Evolutionary conservation across 1,140 invertebrate genomes (phyloP), one percentile per base, ranked within the genome.

Genomic region (Pentalonia nigronervosa): DNA sequence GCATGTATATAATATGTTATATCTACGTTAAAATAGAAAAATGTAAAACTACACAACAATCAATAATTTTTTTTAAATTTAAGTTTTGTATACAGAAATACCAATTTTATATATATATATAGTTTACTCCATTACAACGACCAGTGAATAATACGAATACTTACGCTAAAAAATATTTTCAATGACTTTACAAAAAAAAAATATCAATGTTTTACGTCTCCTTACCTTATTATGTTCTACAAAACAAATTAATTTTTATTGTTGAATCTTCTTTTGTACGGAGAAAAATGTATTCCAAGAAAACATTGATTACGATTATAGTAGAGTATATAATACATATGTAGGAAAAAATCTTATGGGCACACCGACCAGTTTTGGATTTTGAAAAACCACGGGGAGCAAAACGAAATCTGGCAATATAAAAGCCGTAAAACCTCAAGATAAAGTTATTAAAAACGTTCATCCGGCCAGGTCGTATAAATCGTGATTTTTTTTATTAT

Each of bases 351-450:
- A 89, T 3, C 8, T 23, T 53, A 36, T 36, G 87, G 8, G n/a
- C 30, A n/a, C n/a, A 76, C 21, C 60, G 90, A 83, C 67, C 76
- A 83, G 76, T 92, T 92, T 92, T 50, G 76, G 84, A 92, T 92
- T 92, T 92, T 92, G 81, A 34, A 92, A 91, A 92, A 92, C 91
- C 91, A 50, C 91, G 81, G 91, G 91, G 91, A 84, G 91, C 91
- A 92, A 92, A 92, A 92, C 48, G 76, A 92, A 92, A 83, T 53
- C 91, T 48, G 91, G 91, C 48, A 92, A 92, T 92, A 92, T 50
- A 83, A 92, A 53, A 36, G 48, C 81, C 34, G 34, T 92, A 92
- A 92, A 92, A 92, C 81, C 76, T 53, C 91, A 23, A 76, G 45
- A 92, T 92, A 84, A 92, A 92, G 91, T 83, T 92, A 92, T 92